Evolutionary conservation across 1,140 invertebrate genomes (phyloP), one percentile per base, ranked within the genome.

Genomic region (Dufourea novaeangliae): DNA sequence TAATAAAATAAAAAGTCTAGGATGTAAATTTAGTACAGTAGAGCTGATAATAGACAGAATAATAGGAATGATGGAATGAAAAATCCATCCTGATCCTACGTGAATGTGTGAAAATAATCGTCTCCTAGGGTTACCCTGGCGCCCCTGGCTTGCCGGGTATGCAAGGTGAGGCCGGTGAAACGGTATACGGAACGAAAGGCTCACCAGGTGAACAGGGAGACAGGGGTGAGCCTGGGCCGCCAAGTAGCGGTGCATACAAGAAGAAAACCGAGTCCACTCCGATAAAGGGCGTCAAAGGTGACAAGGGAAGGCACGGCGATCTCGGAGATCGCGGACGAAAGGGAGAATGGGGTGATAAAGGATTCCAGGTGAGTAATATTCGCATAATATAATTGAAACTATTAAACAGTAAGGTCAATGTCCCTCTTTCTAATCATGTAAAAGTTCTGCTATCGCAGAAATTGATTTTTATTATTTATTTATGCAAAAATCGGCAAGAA

Each of bases 301-400:
- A 88, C 2, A 91, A 93, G 63, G 95, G 94, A 8, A 89, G 93
- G 4, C 90, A 89, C 52, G 96, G 96, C 39, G 88, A 93, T 54
- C 91, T 91, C 39, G 95, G 95, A 29, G 91, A 93, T 17, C 87
- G 88, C 52, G 95, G 95, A 46, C 83, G 87, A 0, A 93, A 93
- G 82, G 97, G 96, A 69, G 92, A 93, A 73, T 44, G 81, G 6
- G 96, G 95, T 62, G 86, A 89, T 20, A 91, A 90, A 78, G 95
- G 95, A 75, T 88, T 90, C 41, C 85, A 83, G 25, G 94, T 95
- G 88, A 92, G 93, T 91, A 71, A 22, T 17, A 44, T 52, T 39
- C 7, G 11, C 25, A 8, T 25, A 37, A 37, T 37, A 37, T 37
- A 8, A 8, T 37, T 37, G 34, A 37, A 37, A 37, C n/a, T n/a